Base-by-base conservation (phyloP, 1,140 invertebrate species). In the Chironomus striatipennis region DNA sequence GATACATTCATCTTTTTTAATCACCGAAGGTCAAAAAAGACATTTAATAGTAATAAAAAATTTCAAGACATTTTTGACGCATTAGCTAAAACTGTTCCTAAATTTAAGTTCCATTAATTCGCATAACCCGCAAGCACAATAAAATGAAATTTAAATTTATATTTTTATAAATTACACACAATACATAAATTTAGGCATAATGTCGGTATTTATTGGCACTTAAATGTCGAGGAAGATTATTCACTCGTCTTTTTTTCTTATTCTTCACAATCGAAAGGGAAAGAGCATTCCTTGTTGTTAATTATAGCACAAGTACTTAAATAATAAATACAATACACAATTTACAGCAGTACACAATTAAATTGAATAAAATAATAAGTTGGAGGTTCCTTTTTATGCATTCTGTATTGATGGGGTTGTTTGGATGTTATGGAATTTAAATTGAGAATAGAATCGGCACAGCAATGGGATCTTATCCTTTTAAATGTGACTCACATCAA, bases 161-260 rank as follows among this genome's bases (percentile, higher is more conserved):
- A 15, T n/a, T 57, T n/a, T n/a, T 57, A 57, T 57, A n/a, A 57
- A 57, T 57, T 57, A 15, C 47, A 57, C 5, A n/a, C 47, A 15
- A 57, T 57, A 57, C 47, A 57, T 57, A 57, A 57, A 57, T 57
- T 57, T n/a, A 57, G 47, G 47, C 47, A 57, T 57, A 57, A 57
- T 57, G 47, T n/a, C 12, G 47, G 47, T 57, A 57, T 57, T 57
- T 57, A 57, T 57, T 57, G 47, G 47, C 47, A 57, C 47, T 57
- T 57, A 57, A 57, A 57, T 57, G 47, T 57, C 47, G 47, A 57
- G 47, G 47, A 57, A 57, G 47, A 57, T 57, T 57, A 57, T 57
- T 57, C 47, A 57, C 47, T 57, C n/a, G n/a, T 57, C 24, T 34
- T 34, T 1, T 34, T 34, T 34, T 34, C 5, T 34, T 34, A 34